Evolutionary conservation across 2,797 vertebrate genomes (phyloP), one percentile per base, ranked within the genome.

Genomic region (Xenops minutus): DNA sequence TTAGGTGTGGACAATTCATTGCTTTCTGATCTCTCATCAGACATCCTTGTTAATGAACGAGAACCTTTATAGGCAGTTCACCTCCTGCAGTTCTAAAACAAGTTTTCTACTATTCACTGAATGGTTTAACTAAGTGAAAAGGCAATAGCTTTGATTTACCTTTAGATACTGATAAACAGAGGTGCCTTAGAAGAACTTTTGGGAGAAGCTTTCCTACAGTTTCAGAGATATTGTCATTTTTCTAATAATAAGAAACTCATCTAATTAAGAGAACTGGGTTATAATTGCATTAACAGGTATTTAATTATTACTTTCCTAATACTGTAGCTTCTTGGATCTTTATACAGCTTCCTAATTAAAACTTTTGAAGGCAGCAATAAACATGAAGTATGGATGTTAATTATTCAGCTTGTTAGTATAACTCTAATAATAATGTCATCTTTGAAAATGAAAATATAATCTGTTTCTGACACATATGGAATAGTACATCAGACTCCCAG

Each of bases 261-360:
- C 83, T 88, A 94, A 95, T 94, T 96, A 73, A 91, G 44, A 62
- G 74, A 93, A 94, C 75, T 69, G 62, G 8, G 24, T 85, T 96
- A 83, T 95, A 94, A 95, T 89, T 96, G 2, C 41, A 77, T 96
- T 95, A 95, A 75, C 79, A 95, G 41, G 36, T 81, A 96, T 95
- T 94, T 95, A 91, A 92, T 92, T 93, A 73, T 80, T 92, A 58
- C 52, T 89, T 61, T 92, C 49, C 27, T 92, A 91, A 80, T 82
- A 72, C 32, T 93, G 51, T 83, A 85, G 30, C 62, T 93, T 85
- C 76, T 82, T 95, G 44, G 94, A 92, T 9, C 51, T 74, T 92
- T 96, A 58, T 46, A 61, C 26, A 67, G 10, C 13, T 89, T 95
- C 56, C 54, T 94, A 96, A 97, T 94, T 87, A 96, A 92, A 91